Evolutionary conservation across 2,888 invertebrate genomes (phyloP).

Genomic region (Nomada goodeniana): DNA sequence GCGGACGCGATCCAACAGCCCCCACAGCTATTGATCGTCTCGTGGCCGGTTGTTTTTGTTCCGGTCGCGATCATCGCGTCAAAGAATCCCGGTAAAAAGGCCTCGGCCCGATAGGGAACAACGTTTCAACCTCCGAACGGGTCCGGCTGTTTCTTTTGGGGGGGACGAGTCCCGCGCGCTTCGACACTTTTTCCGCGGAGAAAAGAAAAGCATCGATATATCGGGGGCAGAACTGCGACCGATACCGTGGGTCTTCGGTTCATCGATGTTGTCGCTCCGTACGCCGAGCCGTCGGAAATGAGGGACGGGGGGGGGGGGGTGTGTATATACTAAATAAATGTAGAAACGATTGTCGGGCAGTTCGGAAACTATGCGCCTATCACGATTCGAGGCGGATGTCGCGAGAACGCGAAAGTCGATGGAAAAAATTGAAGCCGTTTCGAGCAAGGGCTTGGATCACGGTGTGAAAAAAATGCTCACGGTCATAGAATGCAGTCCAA

Average conservation of each 20-base stretch:
- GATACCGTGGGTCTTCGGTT: no score
- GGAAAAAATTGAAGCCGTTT: background rate
- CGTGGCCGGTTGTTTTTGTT: conserved; percentile 26
- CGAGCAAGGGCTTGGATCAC: background rate
- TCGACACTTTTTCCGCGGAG: background rate
- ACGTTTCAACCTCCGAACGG: conserved; percentile 10
- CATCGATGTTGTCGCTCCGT: no score
- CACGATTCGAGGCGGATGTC: background rate
- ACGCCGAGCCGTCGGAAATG: no score
- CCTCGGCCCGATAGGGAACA: conserved; percentile 1
- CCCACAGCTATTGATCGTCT: conserved; percentile 29
- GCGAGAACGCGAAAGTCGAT: background rate
- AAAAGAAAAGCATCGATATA: no score
- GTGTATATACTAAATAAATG: no score
- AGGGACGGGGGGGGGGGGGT: no score
- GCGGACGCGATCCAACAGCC: background rate
- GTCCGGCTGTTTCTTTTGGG: background rate
- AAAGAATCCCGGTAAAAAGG: conserved; percentile 37
- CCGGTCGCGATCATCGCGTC: conserved; percentile 29
- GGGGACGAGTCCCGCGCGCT: background rate
- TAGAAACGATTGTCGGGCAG: background rate
- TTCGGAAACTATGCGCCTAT: background rate
- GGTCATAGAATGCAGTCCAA: conserved; percentile 44
- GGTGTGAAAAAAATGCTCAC: conserved; percentile 3
- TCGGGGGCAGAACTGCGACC: no score